phyloP scores from a whole-genome alignment of 2,888 invertebrate genomes.

The Nephrocerus scutellatus region DNA sequence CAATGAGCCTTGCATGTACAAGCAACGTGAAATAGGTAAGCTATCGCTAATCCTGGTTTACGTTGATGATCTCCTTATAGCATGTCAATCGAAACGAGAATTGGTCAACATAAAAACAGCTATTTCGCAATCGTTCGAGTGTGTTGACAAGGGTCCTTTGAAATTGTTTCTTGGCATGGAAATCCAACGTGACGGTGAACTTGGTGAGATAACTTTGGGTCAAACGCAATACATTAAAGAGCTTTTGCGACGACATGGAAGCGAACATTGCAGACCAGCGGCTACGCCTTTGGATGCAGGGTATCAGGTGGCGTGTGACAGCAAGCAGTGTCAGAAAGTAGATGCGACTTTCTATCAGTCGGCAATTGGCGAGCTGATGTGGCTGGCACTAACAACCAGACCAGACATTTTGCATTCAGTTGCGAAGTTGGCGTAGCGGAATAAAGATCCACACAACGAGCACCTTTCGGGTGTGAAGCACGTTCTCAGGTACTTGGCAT shows the following conservation, averaged over 20 bases:
- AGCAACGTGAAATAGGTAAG: slow-evolving; percentile 5
- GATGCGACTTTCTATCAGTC: slow-evolving; percentile 17
- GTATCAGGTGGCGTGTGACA: slow-evolving; percentile 16
- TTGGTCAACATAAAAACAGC: not conserved
- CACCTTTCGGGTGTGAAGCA: slow-evolving; percentile 4
- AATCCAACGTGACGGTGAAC: no score
- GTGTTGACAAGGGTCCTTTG: slow-evolving; percentile 6
- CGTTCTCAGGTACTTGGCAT: slow-evolving; percentile 2
- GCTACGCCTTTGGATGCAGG: not conserved
- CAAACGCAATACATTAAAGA: not conserved
- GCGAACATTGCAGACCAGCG: not conserved
- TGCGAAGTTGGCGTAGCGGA: no score
- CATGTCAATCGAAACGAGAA: slow-evolving; percentile 5
- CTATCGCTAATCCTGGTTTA: no score
- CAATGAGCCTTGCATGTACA: slow-evolving; percentile 9
- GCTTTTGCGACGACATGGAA: not conserved
- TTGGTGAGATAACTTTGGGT: not conserved
- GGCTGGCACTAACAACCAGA: no score
- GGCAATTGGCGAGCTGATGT: slow-evolving; percentile 19
- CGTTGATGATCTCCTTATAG: slow-evolving; percentile 9
- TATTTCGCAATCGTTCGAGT: slow-evolving; percentile 8
- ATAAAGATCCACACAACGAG: slow-evolving; percentile 4
- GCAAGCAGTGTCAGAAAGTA: slow-evolving; percentile 9
- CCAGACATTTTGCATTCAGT: no score
- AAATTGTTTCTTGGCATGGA: slow-evolving; percentile 10